Base-by-base conservation (phyloP, 1,140 invertebrate species). In the Drosophila erecta region DNA sequence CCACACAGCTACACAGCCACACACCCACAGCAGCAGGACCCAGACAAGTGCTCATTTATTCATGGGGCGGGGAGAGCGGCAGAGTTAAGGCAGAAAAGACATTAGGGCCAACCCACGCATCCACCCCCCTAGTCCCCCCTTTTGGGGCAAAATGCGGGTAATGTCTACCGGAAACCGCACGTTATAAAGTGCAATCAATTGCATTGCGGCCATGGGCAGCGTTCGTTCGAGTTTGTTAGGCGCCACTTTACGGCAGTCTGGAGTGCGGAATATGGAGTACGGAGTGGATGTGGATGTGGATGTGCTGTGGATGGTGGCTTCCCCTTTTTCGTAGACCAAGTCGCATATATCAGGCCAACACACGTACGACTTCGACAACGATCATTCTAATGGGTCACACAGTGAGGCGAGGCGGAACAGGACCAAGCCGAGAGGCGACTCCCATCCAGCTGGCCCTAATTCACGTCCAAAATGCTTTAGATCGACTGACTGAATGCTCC, bases 161-260 rank as follows among this genome's bases (percentile, higher is more conserved):
- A 89, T 89, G 85, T 89, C 85, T 90, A 90, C 80, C 85, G 84
- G 84, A 89, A 89, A 90, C 84, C 84, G 80, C 84, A 89, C 84
- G 84, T 89, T 89, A 89, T 89, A 89, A 89, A 89, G 84, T 89
- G 84, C 84, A 89, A 89, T 89, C 84, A 87, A 87, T 87, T 87
- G 84, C 84, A 87, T 86, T 87, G 83, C 79, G 74, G 83, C 79
- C 74, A 73, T 73, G 79, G 61, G 65, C 61, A 35, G 62, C 57
- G 56, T 65, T 30, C 60, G 61, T 74, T 78, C 62, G 70, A 83
- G 80, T 84, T 84, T 84, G 80, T 84, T 84, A 84, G 80, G 57
- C 80, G 76, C 71, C 81, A 84, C 75, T 81, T 80, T 79, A 72
- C 76, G 65, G 80, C 58, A 60, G 67, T 49, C 71, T 59, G 47